phyloP scores from a whole-genome alignment of 2,113 vertebrate genomes.

The Gymnogyps californianus region DNA sequence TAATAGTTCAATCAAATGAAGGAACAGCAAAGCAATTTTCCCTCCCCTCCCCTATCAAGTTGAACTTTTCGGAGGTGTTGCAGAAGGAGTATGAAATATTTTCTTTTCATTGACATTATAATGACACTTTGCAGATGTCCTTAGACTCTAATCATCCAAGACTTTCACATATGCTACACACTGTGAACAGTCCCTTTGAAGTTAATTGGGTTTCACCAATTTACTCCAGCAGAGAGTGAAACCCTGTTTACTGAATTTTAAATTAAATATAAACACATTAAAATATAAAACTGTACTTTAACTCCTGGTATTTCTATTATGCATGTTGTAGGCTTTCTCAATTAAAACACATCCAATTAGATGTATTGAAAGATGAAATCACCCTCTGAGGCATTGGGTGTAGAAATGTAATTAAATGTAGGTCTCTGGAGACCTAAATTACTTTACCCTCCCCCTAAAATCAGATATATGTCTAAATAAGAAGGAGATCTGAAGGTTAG shows the following conservation, averaged over 20 bases:
- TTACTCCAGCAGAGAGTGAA: conserved; percentile 38
- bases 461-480: background rate
- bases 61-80: background rate
- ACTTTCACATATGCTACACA: background rate
- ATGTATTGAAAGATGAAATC: conserved; percentile 47
- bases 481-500: conserved; percentile 9
- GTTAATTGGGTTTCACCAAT: conserved; percentile 35
- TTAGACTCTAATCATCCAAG: background rate
- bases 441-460: conserved; percentile 9
- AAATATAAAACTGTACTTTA: background rate
- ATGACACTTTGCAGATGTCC: background rate
- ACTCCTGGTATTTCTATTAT: background rate
- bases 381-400: background rate
- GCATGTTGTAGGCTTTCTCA: background rate
- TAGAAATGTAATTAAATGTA: conserved; percentile 20
- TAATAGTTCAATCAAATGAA: background rate
- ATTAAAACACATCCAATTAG: conserved; percentile 28
- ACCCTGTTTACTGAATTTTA: conserved; percentile 1
- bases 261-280: conserved; percentile 11
- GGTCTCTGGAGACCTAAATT: background rate
- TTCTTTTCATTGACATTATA: background rate
- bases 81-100: background rate
- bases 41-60: background rate
- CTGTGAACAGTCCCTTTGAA: background rate
- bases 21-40: background rate